A percentile compares a stretch with the other conserved stretches of the same genome.
Evolutionary conservation across 2,797 vertebrate species (phyloP).

Genomic region (Acanthopagrus latus): DNA sequence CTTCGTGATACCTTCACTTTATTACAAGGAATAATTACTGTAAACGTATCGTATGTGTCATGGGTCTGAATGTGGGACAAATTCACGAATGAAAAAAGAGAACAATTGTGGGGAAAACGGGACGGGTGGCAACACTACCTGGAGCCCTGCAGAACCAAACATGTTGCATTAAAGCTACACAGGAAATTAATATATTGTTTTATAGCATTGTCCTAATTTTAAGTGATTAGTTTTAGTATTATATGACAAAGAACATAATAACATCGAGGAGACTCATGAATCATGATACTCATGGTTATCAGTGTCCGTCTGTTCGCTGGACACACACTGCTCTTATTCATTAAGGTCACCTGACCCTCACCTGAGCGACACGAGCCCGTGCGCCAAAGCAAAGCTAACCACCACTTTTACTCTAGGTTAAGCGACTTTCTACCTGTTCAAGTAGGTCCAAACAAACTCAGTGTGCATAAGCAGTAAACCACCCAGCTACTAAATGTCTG

Average conservation of each 20-base stretch:
- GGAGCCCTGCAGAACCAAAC: too few species aligned
- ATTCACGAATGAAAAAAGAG: too few species aligned
- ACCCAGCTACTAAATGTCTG: constrained; percentile 28
- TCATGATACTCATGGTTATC: background rate
- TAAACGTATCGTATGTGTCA: too few species aligned
- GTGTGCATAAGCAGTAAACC: too few species aligned
- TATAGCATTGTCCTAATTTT: background rate
- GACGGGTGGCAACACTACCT: too few species aligned
- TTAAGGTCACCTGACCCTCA: constrained; percentile 2
- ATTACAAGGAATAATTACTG: too few species aligned
- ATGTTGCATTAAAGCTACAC: background rate
- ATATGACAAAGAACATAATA: too few species aligned
- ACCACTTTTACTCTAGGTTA: background rate
- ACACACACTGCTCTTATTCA: background rate
- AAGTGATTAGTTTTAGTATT: too few species aligned
- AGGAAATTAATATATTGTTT: background rate
- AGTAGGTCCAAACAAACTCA: fast-evolving
- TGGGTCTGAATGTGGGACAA: too few species aligned
- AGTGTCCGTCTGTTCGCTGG: background rate
- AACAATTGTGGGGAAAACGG: too few species aligned
- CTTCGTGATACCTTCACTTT: too few species aligned
- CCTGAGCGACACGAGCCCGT: background rate
- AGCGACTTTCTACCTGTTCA: fast-evolving
- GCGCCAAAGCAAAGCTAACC: background rate
- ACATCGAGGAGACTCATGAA: too few species aligned